These are phyloP conservation scores for Epinotia nisella DNA, from an alignment of 2,888 invertebrate species.

Conservation along the genomic window DNA sequence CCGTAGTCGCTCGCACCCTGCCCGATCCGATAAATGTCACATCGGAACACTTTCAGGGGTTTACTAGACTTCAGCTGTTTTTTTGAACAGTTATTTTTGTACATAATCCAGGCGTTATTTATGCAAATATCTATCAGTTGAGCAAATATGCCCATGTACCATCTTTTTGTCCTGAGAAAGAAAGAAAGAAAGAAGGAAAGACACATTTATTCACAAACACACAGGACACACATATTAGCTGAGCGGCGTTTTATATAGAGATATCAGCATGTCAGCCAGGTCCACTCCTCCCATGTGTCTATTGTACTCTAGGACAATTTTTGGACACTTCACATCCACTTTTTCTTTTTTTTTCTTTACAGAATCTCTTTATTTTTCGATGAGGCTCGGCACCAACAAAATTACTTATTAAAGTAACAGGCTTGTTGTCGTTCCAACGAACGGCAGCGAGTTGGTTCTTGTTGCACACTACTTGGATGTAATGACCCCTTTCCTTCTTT, in stretches of 20 bases:
- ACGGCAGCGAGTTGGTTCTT: slow-evolving; percentile 28
- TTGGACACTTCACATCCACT: slow-evolving; percentile 48
- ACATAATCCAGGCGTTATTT: slow-evolving; percentile 34
- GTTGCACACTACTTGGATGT: slow-evolving; percentile 25
- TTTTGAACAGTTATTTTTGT: slow-evolving; percentile 6
- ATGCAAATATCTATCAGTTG: slow-evolving; percentile 40
- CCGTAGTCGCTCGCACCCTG: too few species aligned
- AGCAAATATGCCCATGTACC: slow-evolving; percentile 39
- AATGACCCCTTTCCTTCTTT: slow-evolving; percentile 26
- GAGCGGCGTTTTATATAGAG: slow-evolving; percentile 32
- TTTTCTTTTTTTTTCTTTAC: slow-evolving; percentile 45
- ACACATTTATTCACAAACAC: too few species aligned
- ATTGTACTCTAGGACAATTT: slow-evolving; percentile 43
- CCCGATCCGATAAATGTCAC: neutral
- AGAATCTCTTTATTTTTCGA: slow-evolving; percentile 45
- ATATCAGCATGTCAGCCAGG: slow-evolving; percentile 42
- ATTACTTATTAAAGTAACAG: slow-evolving; percentile 28
- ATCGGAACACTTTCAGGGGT: neutral
- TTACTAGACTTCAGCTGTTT: neutral
- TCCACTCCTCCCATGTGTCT: slow-evolving; percentile 43
- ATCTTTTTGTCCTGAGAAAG: slow-evolving; percentile 39
- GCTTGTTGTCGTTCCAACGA: slow-evolving; percentile 37
- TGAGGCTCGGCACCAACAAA: slow-evolving; percentile 19
- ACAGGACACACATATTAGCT: too few species aligned
- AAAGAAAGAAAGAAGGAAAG: too few species aligned